These are phyloP conservation scores for Caranx ignobilis DNA, from an alignment of 2,113 vertebrate species.

Conservation along the genomic window DNA sequence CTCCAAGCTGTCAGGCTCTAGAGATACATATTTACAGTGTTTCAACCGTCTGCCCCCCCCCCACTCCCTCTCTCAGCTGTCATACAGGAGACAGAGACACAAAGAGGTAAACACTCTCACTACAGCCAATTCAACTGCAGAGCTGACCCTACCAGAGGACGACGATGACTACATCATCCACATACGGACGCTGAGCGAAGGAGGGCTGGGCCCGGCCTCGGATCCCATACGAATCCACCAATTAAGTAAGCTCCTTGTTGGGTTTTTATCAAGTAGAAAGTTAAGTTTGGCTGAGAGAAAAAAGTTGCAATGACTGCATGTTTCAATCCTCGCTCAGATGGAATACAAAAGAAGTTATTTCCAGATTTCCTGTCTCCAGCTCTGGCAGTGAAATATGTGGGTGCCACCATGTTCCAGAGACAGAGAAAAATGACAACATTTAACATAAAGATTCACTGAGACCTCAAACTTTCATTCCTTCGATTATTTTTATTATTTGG, in stretches of 20 bases:
- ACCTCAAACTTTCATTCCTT: slow-evolving; percentile 10
- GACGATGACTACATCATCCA: slow-evolving; percentile 91
- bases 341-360: neutral
- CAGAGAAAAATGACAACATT: slow-evolving; percentile 2
- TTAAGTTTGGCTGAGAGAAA: neutral
- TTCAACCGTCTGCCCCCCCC: neutral
- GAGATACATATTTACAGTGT: slow-evolving; percentile 29
- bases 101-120: slow-evolving; percentile 81
- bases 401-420: slow-evolving; percentile 4
- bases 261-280: neutral
- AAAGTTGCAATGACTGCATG: no score
- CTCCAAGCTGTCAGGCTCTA: slow-evolving; percentile 21
- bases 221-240: slow-evolving; percentile 92
- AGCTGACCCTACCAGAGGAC: slow-evolving; percentile 86
- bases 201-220: slow-evolving; percentile 91
- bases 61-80: slow-evolving; percentile 83
- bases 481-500: slow-evolving; percentile 30
- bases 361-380: slow-evolving; percentile 1
- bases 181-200: slow-evolving; percentile 89
- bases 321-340: neutral
- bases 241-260: slow-evolving; percentile 79
- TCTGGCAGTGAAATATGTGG: slow-evolving; percentile 21
- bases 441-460: slow-evolving; percentile 28
- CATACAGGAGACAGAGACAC: slow-evolving; percentile 90
- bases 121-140: slow-evolving; percentile 87